Evolutionary conservation across 2,888 invertebrate species (phyloP).

Genomic region (Drosophila phalerata): DNA sequence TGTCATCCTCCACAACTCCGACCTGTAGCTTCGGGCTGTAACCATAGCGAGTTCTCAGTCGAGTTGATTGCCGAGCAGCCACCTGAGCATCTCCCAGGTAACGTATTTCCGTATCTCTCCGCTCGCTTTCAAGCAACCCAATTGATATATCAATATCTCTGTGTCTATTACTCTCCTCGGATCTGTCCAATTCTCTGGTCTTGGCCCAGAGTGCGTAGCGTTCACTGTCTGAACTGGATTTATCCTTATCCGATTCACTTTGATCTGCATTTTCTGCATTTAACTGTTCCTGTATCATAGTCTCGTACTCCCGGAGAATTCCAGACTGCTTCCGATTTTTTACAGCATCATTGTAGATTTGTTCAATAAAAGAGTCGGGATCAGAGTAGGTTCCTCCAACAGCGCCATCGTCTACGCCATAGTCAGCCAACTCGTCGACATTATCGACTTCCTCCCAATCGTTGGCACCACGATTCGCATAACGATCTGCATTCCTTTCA

Average conservation of each 20-base stretch:
- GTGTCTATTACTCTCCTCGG: constrained; percentile 46
- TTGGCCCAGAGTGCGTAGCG: constrained; percentile 78
- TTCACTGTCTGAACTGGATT: constrained; percentile 69
- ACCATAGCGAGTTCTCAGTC: constrained; percentile 83
- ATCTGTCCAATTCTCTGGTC: constrained; percentile 60
- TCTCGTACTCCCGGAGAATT: constrained; percentile 83
- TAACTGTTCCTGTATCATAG: constrained; percentile 77
- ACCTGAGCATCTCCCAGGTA: constrained; percentile 82
- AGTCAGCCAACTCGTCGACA: constrained; percentile 54
- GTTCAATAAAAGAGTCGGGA: constrained; percentile 83
- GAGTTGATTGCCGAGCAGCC: constrained; percentile 78
- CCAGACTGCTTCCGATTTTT: constrained; percentile 84
- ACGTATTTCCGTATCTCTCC: constrained; percentile 77
- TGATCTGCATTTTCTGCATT: constrained; percentile 50
- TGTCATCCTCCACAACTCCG: constrained; percentile 62
- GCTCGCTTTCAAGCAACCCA: constrained; percentile 76
- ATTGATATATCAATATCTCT: constrained; percentile 60
- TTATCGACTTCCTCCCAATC: constrained; percentile 81
- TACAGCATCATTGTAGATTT: constrained; percentile 84
- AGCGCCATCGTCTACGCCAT: constrained; percentile 75
- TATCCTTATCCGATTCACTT: constrained; percentile 68
- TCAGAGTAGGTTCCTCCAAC: constrained; percentile 80
- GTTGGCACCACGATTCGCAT: constrained; percentile 77
- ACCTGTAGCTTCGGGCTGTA: constrained; percentile 78
- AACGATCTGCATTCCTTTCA: constrained; percentile 83